Base-by-base conservation (phyloP, 1,140 invertebrate genomes). In the Pinna nobilis region DNA sequence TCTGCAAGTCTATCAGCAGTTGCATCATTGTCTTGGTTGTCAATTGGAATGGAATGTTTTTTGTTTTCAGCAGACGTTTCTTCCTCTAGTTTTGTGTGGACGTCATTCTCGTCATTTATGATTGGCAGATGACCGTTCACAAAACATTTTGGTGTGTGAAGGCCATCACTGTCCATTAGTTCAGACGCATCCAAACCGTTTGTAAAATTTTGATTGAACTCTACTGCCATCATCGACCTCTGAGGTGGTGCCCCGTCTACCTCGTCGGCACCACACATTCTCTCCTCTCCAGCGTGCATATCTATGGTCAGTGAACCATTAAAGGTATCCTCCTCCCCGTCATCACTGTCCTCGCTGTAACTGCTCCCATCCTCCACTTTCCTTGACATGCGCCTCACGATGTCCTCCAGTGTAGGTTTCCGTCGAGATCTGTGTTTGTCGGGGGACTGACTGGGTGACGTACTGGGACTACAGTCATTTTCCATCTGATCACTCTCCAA, bases 321-420 rank as follows among this genome's bases (percentile, higher is more conserved):
- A 25, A 33, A 9, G 25, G 79, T 80, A n/a, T 82, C 76, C 15
- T 79, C 77, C 2, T 78, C 80, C 18, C 82, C 82, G 15, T 74
- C 74, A 11, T 84, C 82, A 65, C 76, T 77, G 9, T 82, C 82
- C 44, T 84, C 78, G 76, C 77, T 79, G 49, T 81, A 71, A 11
- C n/a, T n/a, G n/a, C 64, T 75, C 32, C 70, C 71, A 13, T 73
- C 78, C 32, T 83, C 83, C 2, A 76, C 72, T 23, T 80, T 76
- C 51, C 70, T 77, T 66, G n/a, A n/a, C n/a, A 87, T 84, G n/a
- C 82, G 57, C 0, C 85, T 61, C 0, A 86, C 82, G 23, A 87
- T 87, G 74, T 86, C 85, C 47, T 86, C 85, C 7, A 85, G 53
- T 18, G 83, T 84, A 3, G 78, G 85, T 69, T 87, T 87, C n/a